These are phyloP conservation scores for Trichonephila clavata DNA, from an alignment of 1,140 invertebrate species.

Conservation along the genomic window DNA sequence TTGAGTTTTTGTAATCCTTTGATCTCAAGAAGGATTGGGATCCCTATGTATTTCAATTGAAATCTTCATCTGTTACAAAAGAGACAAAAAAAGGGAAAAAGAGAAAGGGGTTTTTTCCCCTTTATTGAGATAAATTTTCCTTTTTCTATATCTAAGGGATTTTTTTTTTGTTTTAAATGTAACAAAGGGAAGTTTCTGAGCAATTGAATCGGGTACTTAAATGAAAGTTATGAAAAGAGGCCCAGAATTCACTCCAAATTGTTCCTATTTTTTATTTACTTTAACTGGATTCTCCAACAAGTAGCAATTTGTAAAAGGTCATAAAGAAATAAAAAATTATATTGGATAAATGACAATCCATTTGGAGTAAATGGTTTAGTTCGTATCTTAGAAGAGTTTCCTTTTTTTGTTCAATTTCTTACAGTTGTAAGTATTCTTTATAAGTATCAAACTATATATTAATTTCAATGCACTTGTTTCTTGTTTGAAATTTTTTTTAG, in stretches of 20 bases:
- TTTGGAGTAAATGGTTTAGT: background rate
- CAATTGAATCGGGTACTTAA: background rate
- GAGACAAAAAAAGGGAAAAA: no score
- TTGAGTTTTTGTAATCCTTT: slow-evolving; percentile 7
- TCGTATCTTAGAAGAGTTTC: background rate
- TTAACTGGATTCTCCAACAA: background rate
- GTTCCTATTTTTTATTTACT: background rate
- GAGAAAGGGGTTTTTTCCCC: background rate
- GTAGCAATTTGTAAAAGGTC: background rate
- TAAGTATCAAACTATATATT: no score
- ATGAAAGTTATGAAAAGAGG: background rate
- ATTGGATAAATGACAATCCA: background rate
- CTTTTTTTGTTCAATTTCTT: background rate
- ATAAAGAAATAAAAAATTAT: background rate
- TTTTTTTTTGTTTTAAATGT: background rate
- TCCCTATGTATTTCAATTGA: background rate
- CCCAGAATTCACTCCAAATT: background rate
- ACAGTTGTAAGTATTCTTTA: background rate
- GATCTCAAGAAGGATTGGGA: background rate
- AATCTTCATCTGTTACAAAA: background rate
- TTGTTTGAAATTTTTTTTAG: no score
- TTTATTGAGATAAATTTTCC: background rate
- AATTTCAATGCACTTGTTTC: no score
- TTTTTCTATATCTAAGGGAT: background rate
- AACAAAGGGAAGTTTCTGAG: background rate